phyloP scores from a whole-genome alignment of 2,888 invertebrate species.

The Cerastoderma edule region DNA sequence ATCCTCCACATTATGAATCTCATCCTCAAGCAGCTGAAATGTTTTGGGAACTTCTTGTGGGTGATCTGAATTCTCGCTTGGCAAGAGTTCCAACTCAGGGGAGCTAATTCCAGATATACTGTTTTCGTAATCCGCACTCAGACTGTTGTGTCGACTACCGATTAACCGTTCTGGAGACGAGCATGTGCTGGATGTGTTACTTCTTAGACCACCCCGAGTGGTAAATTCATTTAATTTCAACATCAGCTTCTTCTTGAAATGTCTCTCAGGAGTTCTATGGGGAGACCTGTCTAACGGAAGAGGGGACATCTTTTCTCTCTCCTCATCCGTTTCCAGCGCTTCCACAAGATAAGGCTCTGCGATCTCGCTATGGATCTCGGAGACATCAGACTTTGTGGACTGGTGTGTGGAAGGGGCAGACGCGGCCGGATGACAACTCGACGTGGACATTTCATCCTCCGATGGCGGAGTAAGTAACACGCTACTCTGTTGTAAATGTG shows the following conservation, averaged over 20 bases:
- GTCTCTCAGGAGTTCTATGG: slow-evolving; percentile 61
- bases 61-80: slow-evolving; percentile 53
- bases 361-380: slow-evolving; percentile 54
- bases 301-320: slow-evolving; percentile 59
- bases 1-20: slow-evolving; percentile 74
- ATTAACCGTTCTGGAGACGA: slow-evolving; percentile 64
- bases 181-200: slow-evolving; percentile 51
- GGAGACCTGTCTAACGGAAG: slow-evolving; percentile 55
- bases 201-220: slow-evolving; percentile 32
- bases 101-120: slow-evolving; percentile 62
- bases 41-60: slow-evolving; percentile 63
- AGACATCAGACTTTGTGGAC: slow-evolving; percentile 58
- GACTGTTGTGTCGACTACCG: slow-evolving; percentile 57
- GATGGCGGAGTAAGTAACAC: slow-evolving; percentile 71
- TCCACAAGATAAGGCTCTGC: slow-evolving; percentile 25
- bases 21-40: slow-evolving; percentile 69
- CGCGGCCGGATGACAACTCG: slow-evolving; percentile 19
- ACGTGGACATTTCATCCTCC: slow-evolving; percentile 57
- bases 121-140: slow-evolving; percentile 64
- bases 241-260: slow-evolving; percentile 68
- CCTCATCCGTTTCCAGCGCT: slow-evolving; percentile 56
- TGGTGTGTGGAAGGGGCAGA: slow-evolving; percentile 39
- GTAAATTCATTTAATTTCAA: slow-evolving; percentile 70
- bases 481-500: slow-evolving; percentile 60
- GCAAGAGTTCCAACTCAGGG: slow-evolving; percentile 67